Evolutionary conservation across 2,797 vertebrate genomes (phyloP), one percentile per base, ranked within the genome.

Genomic region (Simalia tracyae): DNA sequence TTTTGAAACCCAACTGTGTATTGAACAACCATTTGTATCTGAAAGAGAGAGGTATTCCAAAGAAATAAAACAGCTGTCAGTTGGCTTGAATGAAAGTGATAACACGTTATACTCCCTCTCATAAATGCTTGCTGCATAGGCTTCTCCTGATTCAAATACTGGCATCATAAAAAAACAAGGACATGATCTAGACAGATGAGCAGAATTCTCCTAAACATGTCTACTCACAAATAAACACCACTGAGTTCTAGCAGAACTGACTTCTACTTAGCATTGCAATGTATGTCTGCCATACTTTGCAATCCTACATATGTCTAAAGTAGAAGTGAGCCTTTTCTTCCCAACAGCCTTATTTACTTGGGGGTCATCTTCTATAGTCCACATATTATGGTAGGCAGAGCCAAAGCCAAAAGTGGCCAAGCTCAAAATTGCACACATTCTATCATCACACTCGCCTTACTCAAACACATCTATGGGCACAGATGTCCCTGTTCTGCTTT

Each of bases 1-100:
- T 97, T 98, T 95, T 97, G 98, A 85, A 98, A 97, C 10, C 98
- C 98, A 84, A 97, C 95, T 28, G 97, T 87, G 88, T 99, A 97
- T 94, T 98, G 98, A 95, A 98, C 97, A 92, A 98, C 96, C 96
- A 99, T 98, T 96, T 98, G 97, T 86, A 98, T 98, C 99, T 99
- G 98, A 91, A 98, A 98, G 96, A 87, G 87, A 97, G 54, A 93
- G 22, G 46, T 50, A 90, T 84, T 95, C 19, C 50, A 92, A 92
- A 90, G 46, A 93, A 93, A 94, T 92, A 84, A 88, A 92, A 95
- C 87, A 81, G 89, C 10, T 92, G 61, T 6, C 1, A 4, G 93
- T 84, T 66, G 2, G 85, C 60, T 93, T 88, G 86, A 90, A 90
- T 86, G 95, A 92, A 84, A 88, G 90, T 50, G 0, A 89, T 63